phyloP scores from a whole-genome alignment of 2,797 vertebrate genomes.

The Galago senegalensis region DNA sequence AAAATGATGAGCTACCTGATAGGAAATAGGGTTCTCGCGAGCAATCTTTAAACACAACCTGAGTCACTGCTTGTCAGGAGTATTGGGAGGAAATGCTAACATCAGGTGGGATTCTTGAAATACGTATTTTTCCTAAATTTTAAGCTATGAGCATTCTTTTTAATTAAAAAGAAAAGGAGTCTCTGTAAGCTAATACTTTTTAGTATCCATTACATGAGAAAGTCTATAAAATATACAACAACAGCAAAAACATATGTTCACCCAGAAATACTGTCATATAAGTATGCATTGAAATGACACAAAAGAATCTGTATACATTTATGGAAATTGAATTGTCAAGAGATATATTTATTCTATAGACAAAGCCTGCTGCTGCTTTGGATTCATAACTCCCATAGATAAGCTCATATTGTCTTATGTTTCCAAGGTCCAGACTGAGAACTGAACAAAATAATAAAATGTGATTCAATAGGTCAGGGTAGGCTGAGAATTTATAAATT shows the following conservation, averaged over 20 bases:
- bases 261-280: not conserved
- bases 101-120: not conserved
- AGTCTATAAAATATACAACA: not conserved
- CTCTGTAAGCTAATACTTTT: not conserved
- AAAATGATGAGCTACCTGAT: not conserved
- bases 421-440: not conserved
- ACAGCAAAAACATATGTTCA: conserved; percentile 19
- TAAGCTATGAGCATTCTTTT: not conserved
- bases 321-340: not conserved
- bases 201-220: not conserved
- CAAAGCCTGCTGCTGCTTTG: not conserved
- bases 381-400: not conserved
- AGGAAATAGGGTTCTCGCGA: not conserved
- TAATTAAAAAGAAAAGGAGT: not conserved
- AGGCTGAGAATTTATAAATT: not conserved
- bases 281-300: not conserved
- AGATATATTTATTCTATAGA: not conserved
- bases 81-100: not conserved
- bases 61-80: not conserved
- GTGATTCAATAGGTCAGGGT: not conserved
- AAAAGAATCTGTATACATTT: not conserved
- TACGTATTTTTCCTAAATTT: not conserved
- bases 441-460: not conserved
- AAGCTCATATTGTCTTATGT: not conserved
- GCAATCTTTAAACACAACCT: not conserved